These are phyloP conservation scores for Dastarcus helophoroides DNA, from an alignment of 2,888 invertebrate species.

Conservation along the genomic window DNA sequence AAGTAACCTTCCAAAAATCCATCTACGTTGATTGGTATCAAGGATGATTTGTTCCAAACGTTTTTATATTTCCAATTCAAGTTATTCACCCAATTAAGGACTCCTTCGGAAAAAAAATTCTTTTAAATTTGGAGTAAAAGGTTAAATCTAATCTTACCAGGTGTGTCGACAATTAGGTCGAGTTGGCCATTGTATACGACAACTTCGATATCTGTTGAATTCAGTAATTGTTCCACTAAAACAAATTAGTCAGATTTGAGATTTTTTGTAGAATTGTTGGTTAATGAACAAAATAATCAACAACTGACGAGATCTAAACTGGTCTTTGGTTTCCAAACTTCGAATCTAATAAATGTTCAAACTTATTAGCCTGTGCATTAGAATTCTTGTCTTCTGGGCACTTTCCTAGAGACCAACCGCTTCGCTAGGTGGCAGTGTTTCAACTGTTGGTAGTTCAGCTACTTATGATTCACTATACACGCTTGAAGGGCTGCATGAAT, in stretches of 20 bases:
- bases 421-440: no score
- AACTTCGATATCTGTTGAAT: conserved; percentile 54
- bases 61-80: conserved; percentile 52
- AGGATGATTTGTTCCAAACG: conserved; percentile 43
- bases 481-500: no score
- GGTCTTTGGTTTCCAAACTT: no score
- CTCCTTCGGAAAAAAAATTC: conserved; percentile 12
- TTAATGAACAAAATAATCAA: no score
- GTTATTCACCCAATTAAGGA: conserved; percentile 51
- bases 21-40: conserved; percentile 48
- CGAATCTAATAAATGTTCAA: no score
- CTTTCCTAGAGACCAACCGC: no score
- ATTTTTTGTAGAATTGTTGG: no score
- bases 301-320: no score
- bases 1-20: conserved; percentile 59
- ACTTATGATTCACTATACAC: no score
- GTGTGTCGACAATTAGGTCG: conserved; percentile 74
- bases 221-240: conserved; percentile 56
- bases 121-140: background rate
- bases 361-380: no score
- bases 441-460: no score
- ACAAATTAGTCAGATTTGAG: conserved; percentile 2
- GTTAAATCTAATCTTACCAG: conserved; percentile 42
- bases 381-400: no score
- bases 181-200: conserved; percentile 69